A percentile compares a stretch with the other conserved stretches of the same genome.
Conservation (phyloP, 1,140 invertebrate species). For the Halotydeus destructor region DNA sequence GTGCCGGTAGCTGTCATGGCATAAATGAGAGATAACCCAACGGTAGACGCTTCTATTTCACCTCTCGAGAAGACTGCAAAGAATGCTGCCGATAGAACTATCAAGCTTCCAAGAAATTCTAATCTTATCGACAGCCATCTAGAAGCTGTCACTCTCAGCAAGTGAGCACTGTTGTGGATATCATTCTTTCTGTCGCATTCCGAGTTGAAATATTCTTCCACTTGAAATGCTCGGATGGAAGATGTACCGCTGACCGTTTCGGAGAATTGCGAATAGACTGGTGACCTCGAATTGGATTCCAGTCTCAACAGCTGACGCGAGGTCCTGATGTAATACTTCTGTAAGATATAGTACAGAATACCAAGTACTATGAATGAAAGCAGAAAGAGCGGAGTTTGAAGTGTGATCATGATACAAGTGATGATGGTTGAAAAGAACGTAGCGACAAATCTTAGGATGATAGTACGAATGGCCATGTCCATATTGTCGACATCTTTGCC, state of each 20-base stretch:
- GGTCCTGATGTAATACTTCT: slow-evolving; percentile 30
- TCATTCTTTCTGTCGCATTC: slow-evolving; percentile 30
- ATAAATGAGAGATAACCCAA: slow-evolving; percentile 72
- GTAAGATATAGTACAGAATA: slow-evolving; percentile 46
- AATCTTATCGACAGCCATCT: slow-evolving; percentile 24
- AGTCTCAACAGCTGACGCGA: slow-evolving; percentile 31
- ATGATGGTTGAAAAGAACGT: slow-evolving; percentile 31
- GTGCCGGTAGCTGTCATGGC: slow-evolving; percentile 47
- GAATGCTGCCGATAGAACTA: slow-evolving; percentile 38
- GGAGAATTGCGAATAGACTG: slow-evolving; percentile 30
- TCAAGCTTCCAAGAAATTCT: slow-evolving; percentile 23
- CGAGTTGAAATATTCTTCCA: slow-evolving; percentile 21
- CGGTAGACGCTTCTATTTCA: slow-evolving; percentile 44
- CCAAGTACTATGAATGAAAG: slow-evolving; percentile 59
- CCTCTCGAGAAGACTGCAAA: slow-evolving; percentile 58
- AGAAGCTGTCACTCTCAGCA: slow-evolving; percentile 19
- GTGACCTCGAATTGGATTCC: slow-evolving; percentile 30
- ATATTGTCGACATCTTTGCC: slow-evolving; percentile 28
- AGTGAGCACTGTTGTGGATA: slow-evolving; percentile 28
- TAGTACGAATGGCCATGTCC: slow-evolving; percentile 31
- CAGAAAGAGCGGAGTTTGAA: slow-evolving; percentile 56
- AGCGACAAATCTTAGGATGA: slow-evolving; percentile 22
- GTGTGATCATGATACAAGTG: slow-evolving; percentile 42
- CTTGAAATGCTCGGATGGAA: slow-evolving; percentile 23
- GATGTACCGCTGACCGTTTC: slow-evolving; percentile 24